Percentiles rank a stretch among this genome's conserved stretches.
These are phyloP conservation scores for Anastrepha ludens DNA, from an alignment of 1,140 invertebrate species.

Conservation along the genomic window DNA sequence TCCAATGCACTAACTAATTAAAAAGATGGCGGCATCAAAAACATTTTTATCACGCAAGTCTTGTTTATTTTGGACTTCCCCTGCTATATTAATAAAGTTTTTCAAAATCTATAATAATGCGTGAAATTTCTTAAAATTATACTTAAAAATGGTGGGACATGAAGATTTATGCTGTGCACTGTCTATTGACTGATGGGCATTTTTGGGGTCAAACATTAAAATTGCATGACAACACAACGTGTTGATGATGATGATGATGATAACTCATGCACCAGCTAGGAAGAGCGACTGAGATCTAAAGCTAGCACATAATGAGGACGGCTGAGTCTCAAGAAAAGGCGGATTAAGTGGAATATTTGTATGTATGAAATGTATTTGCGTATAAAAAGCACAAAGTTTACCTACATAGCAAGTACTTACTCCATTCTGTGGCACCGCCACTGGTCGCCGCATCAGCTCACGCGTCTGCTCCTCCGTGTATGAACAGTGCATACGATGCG, in stretches of 20 bases:
- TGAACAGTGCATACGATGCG: slow-evolving; percentile 91
- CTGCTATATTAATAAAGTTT: no score
- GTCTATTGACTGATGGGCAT: neutral
- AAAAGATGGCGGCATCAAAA: no score
- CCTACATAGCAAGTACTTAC: slow-evolving; percentile 61
- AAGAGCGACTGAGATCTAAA: no score
- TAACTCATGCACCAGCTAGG: neutral
- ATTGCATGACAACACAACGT: neutral
- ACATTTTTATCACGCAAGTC: no score
- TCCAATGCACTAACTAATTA: no score
- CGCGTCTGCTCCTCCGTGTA: slow-evolving; percentile 92
- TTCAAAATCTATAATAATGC: no score
- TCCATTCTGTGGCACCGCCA: slow-evolving; percentile 74
- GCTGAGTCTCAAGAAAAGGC: no score
- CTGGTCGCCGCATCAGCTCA: slow-evolving; percentile 78
- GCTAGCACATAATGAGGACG: no score
- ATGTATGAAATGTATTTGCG: neutral
- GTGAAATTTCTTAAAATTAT: no score
- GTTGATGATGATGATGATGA: neutral
- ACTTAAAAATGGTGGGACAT: no score
- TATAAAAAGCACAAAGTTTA: neutral
- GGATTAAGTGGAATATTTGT: neutral
- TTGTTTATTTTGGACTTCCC: no score
- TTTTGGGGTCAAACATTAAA: slow-evolving; percentile 6
- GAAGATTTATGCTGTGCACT: no score